Base-by-base conservation (phyloP, 1,140 invertebrate genomes). In the Zaprionus taronus region DNA sequence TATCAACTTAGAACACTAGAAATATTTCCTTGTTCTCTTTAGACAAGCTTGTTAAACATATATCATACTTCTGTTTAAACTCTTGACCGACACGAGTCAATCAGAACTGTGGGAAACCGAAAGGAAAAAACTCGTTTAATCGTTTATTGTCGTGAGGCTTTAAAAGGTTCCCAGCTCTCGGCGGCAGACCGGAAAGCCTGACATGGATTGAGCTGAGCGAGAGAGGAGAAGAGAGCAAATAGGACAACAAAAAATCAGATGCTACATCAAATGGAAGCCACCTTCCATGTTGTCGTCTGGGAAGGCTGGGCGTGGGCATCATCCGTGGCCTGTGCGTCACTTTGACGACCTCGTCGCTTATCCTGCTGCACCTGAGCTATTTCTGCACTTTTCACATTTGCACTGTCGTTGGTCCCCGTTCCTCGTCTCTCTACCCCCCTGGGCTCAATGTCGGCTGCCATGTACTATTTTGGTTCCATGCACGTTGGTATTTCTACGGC, bases 341-440 rank as follows among this genome's bases (percentile, higher is more conserved):
- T 79, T 87, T 87, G 83, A 83, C 77, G 81, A 76, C 81, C 66
- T 79, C 53, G 70, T 75, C 84, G 70, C 81, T 87, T 87, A 89
- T 83, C 70, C 83, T 41, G 56, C 56, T 81, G 83, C 85, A 87
- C 84, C 83, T 87, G 84, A 89, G 84, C 80, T 87, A 87, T 89
- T 89, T 81, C 67, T 81, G 72, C 84, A 89, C 84, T 89, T 89
- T 89, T 89, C 85, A 81, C 84, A 84, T 90, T 90, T 89, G 81
- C 84, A 75, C 78, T 68, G 65, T 49, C 51, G 15, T 56, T 38
- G 5, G 57, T 4, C 53, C 28, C 20, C 28, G 28, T 31, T 31
- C 28, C 26, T 1, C 14, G 1, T 24, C 15, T 24, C 22, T 0
- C 22, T 24, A 0, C 17, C 11, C 34, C 15, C 5, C 36, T 9